Evolutionary conservation across 2,888 invertebrate species (phyloP), one percentile per base, ranked within the genome.

Genomic region (Amiota minor): DNA sequence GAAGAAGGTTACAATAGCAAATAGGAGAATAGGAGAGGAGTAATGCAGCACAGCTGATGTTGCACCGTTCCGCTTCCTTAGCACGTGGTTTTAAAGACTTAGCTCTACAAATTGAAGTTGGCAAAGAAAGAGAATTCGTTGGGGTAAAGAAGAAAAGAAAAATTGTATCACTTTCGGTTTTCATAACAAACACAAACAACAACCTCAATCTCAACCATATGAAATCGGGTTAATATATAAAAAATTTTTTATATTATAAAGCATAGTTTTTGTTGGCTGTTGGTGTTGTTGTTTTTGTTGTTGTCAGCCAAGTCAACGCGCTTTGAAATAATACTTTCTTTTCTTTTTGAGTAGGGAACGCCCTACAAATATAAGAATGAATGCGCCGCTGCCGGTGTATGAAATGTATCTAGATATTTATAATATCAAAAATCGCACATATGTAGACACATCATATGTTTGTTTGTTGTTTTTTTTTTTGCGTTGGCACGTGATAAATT

Each of bases 141-240:
- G 53, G 53, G 14, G n/a, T 12, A n/a, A 12, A 50, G 53, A 67
- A 18, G 67, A 11, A 35, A 53, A 55, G 12, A 53, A 20, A 64
- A 81, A 77, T 79, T 83, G 80, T 81, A 84, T 84, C 79, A 83
- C 83, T 83, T 83, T 83, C 81, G 70, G 75, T 81, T 83, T 84
- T 75, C 70, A 75, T 14, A 16, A 20, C 23, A 59, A 14, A 16
- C 53, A 12, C 6, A 11, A 2, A 11, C 14, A 11, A 53, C 53
- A 53, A 10, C 14, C 53, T 8, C 18, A 18, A 9, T 20, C 20
- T 20, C 20, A 59, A 20, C 16, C 59, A 18, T 18, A 9, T 35
- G 35, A 35, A 35, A 35, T 2, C 35, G 35, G 2, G 35, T 35
- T 35, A 35, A 35, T 59, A 20, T 59, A 59, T 16, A 20, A 59